Conservation (phyloP, 2,888 invertebrate species). For the Catotricha subobsoleta region DNA sequence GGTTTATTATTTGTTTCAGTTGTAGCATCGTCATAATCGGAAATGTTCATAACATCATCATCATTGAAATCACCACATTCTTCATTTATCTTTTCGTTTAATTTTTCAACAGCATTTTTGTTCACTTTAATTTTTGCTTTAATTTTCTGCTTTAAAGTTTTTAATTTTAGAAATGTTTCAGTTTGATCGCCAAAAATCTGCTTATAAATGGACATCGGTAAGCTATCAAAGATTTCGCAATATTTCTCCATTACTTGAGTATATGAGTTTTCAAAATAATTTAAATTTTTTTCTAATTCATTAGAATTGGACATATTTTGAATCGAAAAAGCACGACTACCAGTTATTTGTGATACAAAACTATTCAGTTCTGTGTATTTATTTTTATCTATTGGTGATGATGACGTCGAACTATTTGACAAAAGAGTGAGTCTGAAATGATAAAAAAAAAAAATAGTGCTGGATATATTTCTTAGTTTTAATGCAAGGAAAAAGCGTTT, state of each 20-base stretch:
- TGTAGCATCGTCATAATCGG: no score
- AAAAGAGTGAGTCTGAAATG: no score
- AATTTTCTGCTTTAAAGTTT: constrained; percentile 38
- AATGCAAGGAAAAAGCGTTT: no score
- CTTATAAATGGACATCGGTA: constrained; percentile 40
- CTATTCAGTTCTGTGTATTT: no score
- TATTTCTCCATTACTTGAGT: constrained; percentile 44
- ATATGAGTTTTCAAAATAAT: constrained; percentile 33
- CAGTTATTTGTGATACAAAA: background rate
- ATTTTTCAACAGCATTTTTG: constrained; percentile 18
- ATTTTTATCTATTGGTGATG: no score
- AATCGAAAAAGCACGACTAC: background rate
- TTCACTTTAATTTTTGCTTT: constrained; percentile 35
- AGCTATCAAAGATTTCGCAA: constrained; percentile 40
- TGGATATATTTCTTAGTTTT: no score
- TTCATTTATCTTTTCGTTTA: no score
- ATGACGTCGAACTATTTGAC: no score
- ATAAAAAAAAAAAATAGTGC: no score
- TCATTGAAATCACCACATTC: no score
- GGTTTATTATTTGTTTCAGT: background rate
- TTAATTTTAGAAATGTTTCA: constrained; percentile 36
- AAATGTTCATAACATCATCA: no score
- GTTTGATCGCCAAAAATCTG: constrained; percentile 42
- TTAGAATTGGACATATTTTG: background rate
- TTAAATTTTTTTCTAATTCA: constrained; percentile 9